phyloP scores from a whole-genome alignment of 2,888 invertebrate genomes.

The Lithophane leautieri region DNA sequence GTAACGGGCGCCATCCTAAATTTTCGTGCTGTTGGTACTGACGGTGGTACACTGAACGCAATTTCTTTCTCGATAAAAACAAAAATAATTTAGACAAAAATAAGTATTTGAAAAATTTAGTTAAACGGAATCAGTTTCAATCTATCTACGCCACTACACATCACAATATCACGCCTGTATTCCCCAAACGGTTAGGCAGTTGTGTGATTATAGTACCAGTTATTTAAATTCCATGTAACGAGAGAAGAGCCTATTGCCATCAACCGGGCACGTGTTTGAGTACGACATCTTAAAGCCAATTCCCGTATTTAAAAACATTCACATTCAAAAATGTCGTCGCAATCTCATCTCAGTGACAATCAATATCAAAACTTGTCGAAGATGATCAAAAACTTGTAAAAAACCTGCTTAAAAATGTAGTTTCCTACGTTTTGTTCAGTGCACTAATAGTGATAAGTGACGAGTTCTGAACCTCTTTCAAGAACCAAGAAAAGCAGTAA shows the following conservation, averaged over 20 bases:
- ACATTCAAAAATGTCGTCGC: not conserved
- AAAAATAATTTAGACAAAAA: too few species aligned
- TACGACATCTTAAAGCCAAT: not conserved
- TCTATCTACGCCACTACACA: not conserved
- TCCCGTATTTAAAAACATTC: not conserved
- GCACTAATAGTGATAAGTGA: too few species aligned
- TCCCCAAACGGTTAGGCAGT: too few species aligned
- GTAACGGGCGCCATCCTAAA: conserved; percentile 77
- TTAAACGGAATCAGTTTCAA: not conserved
- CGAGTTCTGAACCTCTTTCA: too few species aligned
- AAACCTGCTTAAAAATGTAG: too few species aligned
- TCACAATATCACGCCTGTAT: too few species aligned
- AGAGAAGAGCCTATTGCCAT: too few species aligned
- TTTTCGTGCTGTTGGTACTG: conserved; percentile 72
- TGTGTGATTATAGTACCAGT: too few species aligned
- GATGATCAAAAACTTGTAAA: not conserved
- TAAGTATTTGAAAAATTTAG: not conserved
- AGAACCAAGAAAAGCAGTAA: too few species aligned
- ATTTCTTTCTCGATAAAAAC: not conserved
- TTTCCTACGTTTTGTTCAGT: too few species aligned
- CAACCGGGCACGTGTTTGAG: not conserved
- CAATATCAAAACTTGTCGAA: not conserved
- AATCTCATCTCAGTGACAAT: not conserved
- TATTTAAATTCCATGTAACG: too few species aligned
- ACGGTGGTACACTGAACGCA: conserved; percentile 60